Percentiles rank a stretch among this genome's conserved stretches.
These are phyloP conservation scores for Erebia palarica DNA, from an alignment of 2,888 invertebrate species.

Conservation along the genomic window DNA sequence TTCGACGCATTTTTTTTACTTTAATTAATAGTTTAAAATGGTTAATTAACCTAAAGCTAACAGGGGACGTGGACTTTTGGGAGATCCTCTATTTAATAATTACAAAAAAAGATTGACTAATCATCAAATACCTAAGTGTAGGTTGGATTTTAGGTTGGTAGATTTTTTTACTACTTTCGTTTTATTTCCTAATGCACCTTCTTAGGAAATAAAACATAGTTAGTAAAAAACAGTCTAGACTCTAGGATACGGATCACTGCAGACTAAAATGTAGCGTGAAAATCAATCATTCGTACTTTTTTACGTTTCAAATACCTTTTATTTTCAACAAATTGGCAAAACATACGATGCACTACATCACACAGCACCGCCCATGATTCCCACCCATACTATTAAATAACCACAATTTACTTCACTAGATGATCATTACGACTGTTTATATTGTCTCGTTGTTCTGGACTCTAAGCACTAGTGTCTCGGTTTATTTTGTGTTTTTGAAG, in stretches of 20 bases:
- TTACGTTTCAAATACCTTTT: neutral
- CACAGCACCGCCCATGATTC: neutral
- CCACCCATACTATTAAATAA: conserved; percentile 5
- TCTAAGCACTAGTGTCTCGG: too few species aligned
- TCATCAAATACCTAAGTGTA: too few species aligned
- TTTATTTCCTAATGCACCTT: too few species aligned
- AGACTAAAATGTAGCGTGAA: neutral
- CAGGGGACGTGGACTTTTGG: too few species aligned
- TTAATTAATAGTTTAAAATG: too few species aligned
- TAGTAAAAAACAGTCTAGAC: conserved; percentile 2
- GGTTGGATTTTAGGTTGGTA: too few species aligned
- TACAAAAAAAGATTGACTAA: too few species aligned
- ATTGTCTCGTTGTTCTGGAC: neutral
- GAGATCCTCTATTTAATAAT: too few species aligned
- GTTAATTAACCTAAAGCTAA: too few species aligned
- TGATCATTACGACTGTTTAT: neutral
- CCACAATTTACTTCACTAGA: neutral
- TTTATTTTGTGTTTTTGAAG: too few species aligned
- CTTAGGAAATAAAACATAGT: neutral
- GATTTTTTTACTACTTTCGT: too few species aligned
- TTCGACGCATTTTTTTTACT: too few species aligned
- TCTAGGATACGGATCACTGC: neutral
- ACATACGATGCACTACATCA: conserved; percentile 3
- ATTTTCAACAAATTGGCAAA: neutral
- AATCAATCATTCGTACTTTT: conserved; percentile 1